Evolutionary conservation across 2,797 vertebrate genomes (phyloP).

Genomic region (Pelobates cultripes): DNA sequence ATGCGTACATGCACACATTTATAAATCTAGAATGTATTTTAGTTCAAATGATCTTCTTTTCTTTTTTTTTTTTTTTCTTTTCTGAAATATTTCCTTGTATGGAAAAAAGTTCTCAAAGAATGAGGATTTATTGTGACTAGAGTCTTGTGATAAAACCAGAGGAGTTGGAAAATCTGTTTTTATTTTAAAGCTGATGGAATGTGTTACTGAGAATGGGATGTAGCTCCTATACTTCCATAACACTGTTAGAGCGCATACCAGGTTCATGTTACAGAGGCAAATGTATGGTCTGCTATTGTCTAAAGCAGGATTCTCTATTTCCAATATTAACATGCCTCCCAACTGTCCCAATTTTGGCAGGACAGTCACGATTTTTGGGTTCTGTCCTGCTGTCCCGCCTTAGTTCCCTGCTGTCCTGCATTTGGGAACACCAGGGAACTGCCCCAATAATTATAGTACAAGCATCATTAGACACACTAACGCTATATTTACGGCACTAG

Average conservation of each 20-base stretch:
- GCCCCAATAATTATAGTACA: no score
- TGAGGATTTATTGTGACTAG: conserved; percentile 49
- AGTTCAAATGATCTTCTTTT: background rate
- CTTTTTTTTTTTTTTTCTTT: background rate
- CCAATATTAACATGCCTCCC: no score
- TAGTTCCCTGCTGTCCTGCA: no score
- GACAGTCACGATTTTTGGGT: no score
- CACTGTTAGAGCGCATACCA: conserved; percentile 16
- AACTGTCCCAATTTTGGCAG: no score
- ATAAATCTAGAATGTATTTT: no score
- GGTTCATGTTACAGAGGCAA: background rate
- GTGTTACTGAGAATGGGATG: conserved; percentile 31
- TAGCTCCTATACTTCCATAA: conserved; percentile 25
- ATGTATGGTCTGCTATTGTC: background rate
- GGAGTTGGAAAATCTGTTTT: conserved; percentile 52
- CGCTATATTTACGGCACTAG: no score
- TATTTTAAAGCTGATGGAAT: conserved; percentile 50
- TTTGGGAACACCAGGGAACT: no score
- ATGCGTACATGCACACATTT: no score
- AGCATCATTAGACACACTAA: no score
- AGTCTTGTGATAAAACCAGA: conserved; percentile 53
- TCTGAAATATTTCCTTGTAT: conserved; percentile 45
- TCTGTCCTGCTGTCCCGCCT: no score
- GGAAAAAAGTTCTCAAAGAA: conserved; percentile 39
- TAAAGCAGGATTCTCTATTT: background rate